phyloP scores from a whole-genome alignment of 2,888 invertebrate genomes.

The Apamea epomidion region DNA sequence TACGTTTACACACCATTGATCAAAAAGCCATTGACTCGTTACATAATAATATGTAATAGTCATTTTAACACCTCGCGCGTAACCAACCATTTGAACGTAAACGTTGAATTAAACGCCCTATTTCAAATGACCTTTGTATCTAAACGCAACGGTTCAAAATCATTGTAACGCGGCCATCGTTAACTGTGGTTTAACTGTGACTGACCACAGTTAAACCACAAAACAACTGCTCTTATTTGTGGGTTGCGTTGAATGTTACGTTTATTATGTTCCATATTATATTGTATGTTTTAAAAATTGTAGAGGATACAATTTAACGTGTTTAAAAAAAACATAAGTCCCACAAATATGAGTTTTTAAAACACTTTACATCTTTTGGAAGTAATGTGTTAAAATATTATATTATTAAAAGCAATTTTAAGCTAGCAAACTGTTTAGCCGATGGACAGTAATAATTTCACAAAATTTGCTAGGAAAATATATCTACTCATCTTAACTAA shows the following conservation, averaged over 20 bases:
- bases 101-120: conserved; percentile 39
- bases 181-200: conserved; percentile 38
- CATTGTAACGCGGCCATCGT: conserved; percentile 46
- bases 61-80: conserved; percentile 1
- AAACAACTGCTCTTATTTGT: conserved; percentile 51
- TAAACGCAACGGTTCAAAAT: conserved; percentile 48
- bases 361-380: not conserved
- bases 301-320: not conserved
- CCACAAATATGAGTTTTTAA: too few relatives aligned
- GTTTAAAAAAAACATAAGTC: not conserved
- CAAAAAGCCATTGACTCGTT: conserved; percentile 22
- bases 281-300: not conserved
- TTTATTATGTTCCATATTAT: conserved; percentile 15
- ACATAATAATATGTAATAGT: conserved; percentile 26
- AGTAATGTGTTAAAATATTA: not conserved
- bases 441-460: too few relatives aligned
- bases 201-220: conserved; percentile 37
- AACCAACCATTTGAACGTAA: conserved; percentile 24
- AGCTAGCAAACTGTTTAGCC: not conserved
- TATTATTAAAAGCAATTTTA: too few relatives aligned
- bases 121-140: conserved; percentile 29
- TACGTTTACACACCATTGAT: conserved; percentile 11
- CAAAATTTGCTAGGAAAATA: too few relatives aligned
- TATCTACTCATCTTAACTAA: too few relatives aligned
- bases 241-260: conserved; percentile 2